Conservation (phyloP, 35 echinoderm and acorn worm species). For the Eucidaris tribuloides region DNA sequence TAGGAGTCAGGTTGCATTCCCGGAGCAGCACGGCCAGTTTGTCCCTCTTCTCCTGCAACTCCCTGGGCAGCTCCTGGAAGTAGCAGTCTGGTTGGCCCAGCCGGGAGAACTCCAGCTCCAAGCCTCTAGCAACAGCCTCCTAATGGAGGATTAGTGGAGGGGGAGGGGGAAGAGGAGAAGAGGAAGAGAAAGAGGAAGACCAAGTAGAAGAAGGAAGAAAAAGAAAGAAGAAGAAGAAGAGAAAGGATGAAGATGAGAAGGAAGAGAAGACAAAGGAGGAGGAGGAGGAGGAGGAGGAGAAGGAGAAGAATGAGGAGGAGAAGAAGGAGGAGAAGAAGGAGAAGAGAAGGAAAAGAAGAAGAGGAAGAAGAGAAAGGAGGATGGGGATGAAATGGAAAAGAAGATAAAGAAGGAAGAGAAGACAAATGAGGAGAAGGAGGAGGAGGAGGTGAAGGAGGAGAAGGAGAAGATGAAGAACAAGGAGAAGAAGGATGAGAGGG, state of each 20-base stretch:
- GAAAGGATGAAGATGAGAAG: not conserved
- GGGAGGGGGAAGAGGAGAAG: not conserved
- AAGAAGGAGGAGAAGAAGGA: not conserved
- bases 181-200: too few species aligned
- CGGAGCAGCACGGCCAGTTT: slow-evolving; percentile 68
- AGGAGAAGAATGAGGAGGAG: not conserved
- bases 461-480: too few species aligned
- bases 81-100: slow-evolving; percentile 85
- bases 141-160: not conserved
- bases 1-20: slow-evolving; percentile 69
- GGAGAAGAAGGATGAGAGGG: too few species aligned
- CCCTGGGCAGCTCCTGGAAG: slow-evolving; percentile 41
- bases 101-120: slow-evolving; percentile 72
- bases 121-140: slow-evolving; percentile 14
- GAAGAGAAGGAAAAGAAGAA: not conserved
- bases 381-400: too few species aligned
- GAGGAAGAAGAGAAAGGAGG: too few species aligned
- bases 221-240: not conserved
- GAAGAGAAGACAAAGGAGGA: not conserved
- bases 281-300: not conserved
- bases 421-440: too few species aligned
- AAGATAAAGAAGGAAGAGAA: too few species aligned
- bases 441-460: too few species aligned
- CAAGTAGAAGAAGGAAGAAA: not conserved
- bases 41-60: slow-evolving; percentile 61